A percentile compares a stretch with the other conserved stretches of the same genome.
Evolutionary conservation across 2,888 invertebrate genomes (phyloP).

Genomic region (Meiosimyza platycephala): DNA sequence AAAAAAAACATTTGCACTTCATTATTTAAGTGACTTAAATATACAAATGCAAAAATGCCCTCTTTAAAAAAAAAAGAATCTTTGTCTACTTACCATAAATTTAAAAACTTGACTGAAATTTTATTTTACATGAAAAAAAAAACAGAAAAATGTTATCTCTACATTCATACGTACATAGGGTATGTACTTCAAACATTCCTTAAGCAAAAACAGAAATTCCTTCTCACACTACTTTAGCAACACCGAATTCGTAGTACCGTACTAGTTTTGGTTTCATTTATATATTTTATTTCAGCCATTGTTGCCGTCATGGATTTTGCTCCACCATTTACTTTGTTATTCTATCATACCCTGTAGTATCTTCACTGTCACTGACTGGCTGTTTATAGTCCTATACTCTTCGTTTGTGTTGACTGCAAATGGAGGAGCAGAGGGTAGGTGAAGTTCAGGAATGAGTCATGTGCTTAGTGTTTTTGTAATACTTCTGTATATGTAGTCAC

Average conservation of each 20-base stretch:
- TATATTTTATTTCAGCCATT: conserved; percentile 58
- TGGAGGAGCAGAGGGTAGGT: conserved; percentile 16
- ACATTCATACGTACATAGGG: too few relatives aligned
- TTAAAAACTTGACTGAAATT: too few relatives aligned
- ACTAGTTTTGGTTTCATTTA: not conserved
- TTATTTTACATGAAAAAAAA: too few relatives aligned
- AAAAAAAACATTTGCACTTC: too few relatives aligned
- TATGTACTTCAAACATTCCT: too few relatives aligned
- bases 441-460: conserved; percentile 63
- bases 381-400: conserved; percentile 44
- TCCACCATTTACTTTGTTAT: conserved; percentile 59
- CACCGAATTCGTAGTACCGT: not conserved
- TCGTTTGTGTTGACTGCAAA: conserved; percentile 1
- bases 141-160: too few relatives aligned
- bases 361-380: conserved; percentile 54
- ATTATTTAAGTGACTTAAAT: too few relatives aligned
- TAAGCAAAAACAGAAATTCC: too few relatives aligned
- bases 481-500: too few relatives aligned
- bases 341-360: conserved; percentile 57
- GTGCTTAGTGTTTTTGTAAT: conserved; percentile 51
- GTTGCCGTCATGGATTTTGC: conserved; percentile 63
- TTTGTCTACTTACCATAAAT: too few relatives aligned
- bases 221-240: not conserved
- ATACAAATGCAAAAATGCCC: too few relatives aligned
- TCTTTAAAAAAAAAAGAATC: too few relatives aligned